phyloP scores from a whole-genome alignment of 2,113 vertebrate genomes.

The Gobio gobio region DNA sequence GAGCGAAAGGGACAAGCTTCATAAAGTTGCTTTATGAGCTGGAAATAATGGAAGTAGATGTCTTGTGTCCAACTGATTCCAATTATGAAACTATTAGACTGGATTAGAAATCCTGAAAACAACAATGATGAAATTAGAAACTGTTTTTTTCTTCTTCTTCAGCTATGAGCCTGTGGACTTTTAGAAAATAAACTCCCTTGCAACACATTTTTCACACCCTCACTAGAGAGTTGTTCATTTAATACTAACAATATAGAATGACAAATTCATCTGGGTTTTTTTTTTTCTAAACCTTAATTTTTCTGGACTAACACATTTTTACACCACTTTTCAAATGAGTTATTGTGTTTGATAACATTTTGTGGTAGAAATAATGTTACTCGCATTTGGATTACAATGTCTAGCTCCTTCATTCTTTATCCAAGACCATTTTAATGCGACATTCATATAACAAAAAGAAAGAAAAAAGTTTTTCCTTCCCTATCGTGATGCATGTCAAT shows the following conservation, averaged over 20 bases:
- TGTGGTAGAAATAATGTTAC: neutral
- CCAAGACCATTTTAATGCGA: neutral
- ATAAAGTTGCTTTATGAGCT: slow-evolving; percentile 54
- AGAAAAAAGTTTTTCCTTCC: neutral
- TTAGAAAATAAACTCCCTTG: neutral
- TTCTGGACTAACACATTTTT: neutral
- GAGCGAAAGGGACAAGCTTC: slow-evolving; percentile 48
- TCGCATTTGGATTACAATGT: neutral
- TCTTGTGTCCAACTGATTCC: slow-evolving; percentile 51
- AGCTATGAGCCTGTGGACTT: neutral
- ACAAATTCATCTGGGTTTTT: neutral
- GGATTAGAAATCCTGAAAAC: slow-evolving; percentile 27
- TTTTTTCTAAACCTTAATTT: neutral
- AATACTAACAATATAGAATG: neutral
- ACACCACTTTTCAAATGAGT: neutral
- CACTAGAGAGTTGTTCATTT: neutral
- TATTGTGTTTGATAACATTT: neutral
- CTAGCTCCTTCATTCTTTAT: neutral
- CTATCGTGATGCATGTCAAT: too few relatives aligned
- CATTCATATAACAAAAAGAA: neutral
- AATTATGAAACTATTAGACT: slow-evolving; percentile 54
- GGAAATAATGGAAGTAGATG: slow-evolving; percentile 55
- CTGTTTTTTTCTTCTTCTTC: neutral
- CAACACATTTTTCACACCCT: neutral
- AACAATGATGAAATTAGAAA: slow-evolving; percentile 27